Evolutionary conservation across 2,888 invertebrate species (phyloP), one percentile per base, ranked within the genome.

Genomic region (Nomada fucata): DNA sequence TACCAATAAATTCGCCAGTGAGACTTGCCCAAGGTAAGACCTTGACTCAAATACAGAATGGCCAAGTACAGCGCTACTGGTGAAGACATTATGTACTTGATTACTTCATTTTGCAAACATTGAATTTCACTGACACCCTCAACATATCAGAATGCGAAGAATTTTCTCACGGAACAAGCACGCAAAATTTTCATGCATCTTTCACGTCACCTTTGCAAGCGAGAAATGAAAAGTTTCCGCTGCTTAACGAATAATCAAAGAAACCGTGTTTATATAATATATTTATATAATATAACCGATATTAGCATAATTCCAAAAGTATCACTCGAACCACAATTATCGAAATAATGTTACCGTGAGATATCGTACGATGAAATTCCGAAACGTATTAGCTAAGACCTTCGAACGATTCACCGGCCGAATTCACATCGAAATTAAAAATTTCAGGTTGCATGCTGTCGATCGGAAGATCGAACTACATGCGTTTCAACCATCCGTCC

Each of bases 401-500:
- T 18, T 70, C 44, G 9, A 42, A 26, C 10, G 18, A 23, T 15
- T 47, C 15, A 7, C 15, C 36, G 26, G 2, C 5, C 23, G 26
- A 52, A 55, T 18, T 64, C 13, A 75, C 23, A 60, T 20, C 9
- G 0, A 13, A 36, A 47, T 72, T 23, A 11, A 26, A 20, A 26
- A 15, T 84, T 83, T 1, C 95, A 97, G 97, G 97, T 91, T 97
- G 97, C 92, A 98, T 98, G 97, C 94, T 98, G 85, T 98, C 97
- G 70, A 96, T 98, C 89, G 98, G 98, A 44, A 96, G 98, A 68
- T 97, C 98, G 70, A 98, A 97, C 94, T 98, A 97, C 94, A 96
- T 98, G 94, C 96, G 98, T 59, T 98, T 98, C 95, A 98, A 98
- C 94, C 97, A 98, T 94, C 98, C 98, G 0, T 97, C 97, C 71